Base-by-base conservation (phyloP, 2,888 invertebrate species). In the Hipparchia semele region DNA sequence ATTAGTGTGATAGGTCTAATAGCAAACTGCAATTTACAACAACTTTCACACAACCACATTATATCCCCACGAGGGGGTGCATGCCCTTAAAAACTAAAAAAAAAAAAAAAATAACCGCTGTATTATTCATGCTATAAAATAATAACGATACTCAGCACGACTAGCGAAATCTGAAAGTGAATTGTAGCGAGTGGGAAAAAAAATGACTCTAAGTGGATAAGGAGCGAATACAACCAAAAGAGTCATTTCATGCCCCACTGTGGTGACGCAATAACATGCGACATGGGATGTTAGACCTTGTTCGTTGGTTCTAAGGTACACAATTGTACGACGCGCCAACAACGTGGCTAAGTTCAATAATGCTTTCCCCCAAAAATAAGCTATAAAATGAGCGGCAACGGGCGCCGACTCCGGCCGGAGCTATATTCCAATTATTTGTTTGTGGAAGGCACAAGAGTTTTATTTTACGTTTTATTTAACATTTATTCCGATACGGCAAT, bases 381-480 rank as follows among this genome's bases (percentile, higher is more conserved):
- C 93, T 87, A 93, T 94, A 92, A 94, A 93, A 91, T 87, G 91
- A 90, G 90, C 89, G 88, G 87, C 89, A 86, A 86, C 91, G 91
- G 90, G 90, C 91, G 90, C 90, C 78, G 70, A 73, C 73, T 65
- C 71, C 69, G 72, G 67, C 87, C 85, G 86, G 87, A 85, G 85
- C 82, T 85, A 83, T 82, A 83, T 84, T 89, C 91, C 91, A 92
- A 93, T 94, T 92, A 93, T 94, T 92, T 94, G 93, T 93, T 93
- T 92, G 92, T 89, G 92, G 91, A 69, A 92, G 90, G 92, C 91
- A 90, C 90, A 91, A 92, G 92, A 90, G 92, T 93, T 94, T 94
- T 94, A 92, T 93, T 94, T 92, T 92, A 91, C 93, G 92, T 94
- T 94, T 94, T 94, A 94, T 93, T 93, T 91, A 94, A 93, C 93